These are phyloP conservation scores for Carposina sasakii DNA, from an alignment of 1,140 invertebrate species.

Conservation along the genomic window DNA sequence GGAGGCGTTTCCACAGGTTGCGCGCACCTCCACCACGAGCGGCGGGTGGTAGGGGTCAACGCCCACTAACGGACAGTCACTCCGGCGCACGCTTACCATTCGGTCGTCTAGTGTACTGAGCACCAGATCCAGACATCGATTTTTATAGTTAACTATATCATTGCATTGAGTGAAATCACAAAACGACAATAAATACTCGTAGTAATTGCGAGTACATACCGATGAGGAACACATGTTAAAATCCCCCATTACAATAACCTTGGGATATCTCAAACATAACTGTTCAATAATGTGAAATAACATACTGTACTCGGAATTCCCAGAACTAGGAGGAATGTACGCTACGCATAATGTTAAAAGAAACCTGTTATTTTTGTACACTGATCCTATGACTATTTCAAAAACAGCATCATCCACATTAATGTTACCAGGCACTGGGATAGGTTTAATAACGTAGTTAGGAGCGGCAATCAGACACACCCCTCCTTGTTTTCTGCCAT, in stretches of 20 bases:
- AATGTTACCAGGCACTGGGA: background rate
- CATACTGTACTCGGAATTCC: background rate
- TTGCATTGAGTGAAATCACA: background rate
- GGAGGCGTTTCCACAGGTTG: background rate
- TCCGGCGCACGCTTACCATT: background rate
- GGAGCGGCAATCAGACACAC: background rate
- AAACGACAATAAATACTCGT: background rate
- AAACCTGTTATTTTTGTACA: background rate
- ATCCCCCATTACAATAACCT: background rate
- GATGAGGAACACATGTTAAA: background rate
- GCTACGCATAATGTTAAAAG: background rate
- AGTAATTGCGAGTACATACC: background rate
- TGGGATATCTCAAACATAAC: background rate
- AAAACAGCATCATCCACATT: background rate
- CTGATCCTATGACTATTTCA: background rate
- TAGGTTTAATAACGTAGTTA: background rate
- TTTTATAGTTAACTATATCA: background rate
- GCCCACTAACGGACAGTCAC: background rate
- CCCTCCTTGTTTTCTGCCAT: slow-evolving; percentile 1
- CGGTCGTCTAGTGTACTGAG: background rate
- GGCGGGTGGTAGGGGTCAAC: background rate
- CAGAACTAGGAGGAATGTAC: background rate
- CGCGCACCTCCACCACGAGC: background rate
- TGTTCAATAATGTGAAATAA: slow-evolving; percentile 5
- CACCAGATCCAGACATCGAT: background rate